These are phyloP conservation scores for Scyliorhinus canicula DNA, from an alignment of 2,797 vertebrate species.

Conservation along the genomic window DNA sequence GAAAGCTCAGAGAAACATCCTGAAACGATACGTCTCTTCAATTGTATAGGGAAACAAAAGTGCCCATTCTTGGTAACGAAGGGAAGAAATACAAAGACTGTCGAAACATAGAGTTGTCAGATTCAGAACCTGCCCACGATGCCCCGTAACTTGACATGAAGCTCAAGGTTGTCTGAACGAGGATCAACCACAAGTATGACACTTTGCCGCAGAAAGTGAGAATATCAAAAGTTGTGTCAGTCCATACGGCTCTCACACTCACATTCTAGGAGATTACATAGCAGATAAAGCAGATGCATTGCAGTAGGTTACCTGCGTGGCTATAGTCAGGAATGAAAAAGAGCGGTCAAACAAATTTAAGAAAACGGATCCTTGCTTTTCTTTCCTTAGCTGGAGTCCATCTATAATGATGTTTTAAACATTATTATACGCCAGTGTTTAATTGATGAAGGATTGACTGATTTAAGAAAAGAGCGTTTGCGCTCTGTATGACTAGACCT, in stretches of 20 bases:
- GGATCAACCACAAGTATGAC: not conserved
- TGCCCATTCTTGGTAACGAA: not conserved
- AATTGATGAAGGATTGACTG: not conserved
- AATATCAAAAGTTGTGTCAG: not conserved
- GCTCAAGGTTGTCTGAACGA: not conserved
- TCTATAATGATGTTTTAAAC: not conserved
- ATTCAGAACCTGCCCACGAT: too few species aligned
- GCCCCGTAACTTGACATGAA: not conserved
- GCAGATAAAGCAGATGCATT: not conserved
- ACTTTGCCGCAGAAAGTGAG: not conserved
- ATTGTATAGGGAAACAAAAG: not conserved
- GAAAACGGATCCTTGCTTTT: not conserved
- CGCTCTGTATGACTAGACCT: not conserved
- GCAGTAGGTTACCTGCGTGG: not conserved
- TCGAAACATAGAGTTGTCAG: not conserved
- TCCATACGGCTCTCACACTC: not conserved
- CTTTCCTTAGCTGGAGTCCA: not conserved
- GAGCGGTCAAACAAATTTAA: not conserved
- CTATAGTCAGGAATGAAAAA: not conserved
- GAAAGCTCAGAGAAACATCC: not conserved
- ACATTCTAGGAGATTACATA: not conserved
- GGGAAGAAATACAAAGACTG: not conserved
- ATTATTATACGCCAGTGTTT: not conserved
- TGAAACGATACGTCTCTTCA: not conserved
- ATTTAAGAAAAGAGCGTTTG: not conserved